Evolutionary conservation across 2,888 invertebrate species (phyloP).

Genomic region (Reticulitermes lucifugus): DNA sequence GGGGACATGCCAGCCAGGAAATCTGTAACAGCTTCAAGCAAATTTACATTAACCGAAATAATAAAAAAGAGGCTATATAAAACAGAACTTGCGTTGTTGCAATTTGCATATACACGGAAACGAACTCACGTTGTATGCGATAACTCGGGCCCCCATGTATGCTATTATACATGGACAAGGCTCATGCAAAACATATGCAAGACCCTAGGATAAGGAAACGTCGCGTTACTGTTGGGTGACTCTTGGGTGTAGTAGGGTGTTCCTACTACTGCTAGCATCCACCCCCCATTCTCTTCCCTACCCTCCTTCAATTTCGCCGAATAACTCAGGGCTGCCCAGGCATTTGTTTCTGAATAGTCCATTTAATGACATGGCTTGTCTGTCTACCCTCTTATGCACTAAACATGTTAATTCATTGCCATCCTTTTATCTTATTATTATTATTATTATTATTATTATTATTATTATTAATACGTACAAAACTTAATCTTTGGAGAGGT

Average conservation of each 20-base stretch:
- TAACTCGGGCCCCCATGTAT: not conserved
- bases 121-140: conserved; percentile 38
- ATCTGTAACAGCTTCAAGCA: conserved; percentile 36
- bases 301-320: not conserved
- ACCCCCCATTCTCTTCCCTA: not conserved
- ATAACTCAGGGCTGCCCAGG: conserved; percentile 1
- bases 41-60: conserved; percentile 47
- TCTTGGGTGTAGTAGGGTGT: not conserved
- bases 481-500: no score
- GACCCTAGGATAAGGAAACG: conserved; percentile 1
- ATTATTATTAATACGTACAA: no score
- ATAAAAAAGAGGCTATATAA: conserved; percentile 42
- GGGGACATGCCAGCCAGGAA: conserved; percentile 21
- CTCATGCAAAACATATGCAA: not conserved
- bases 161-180: not conserved
- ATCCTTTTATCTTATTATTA: no score
- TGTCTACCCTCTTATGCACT: no score
- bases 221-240: not conserved
- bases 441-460: no score
- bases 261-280: no score
- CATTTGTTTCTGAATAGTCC: not conserved
- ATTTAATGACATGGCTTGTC: no score
- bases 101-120: conserved; percentile 52
- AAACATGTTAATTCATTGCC: no score
- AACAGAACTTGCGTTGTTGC: conserved; percentile 38